A percentile compares a stretch with the other conserved stretches of the same genome.
Conservation (phyloP, 2,888 invertebrate genomes). For the Scelioninae gen. 1 region DNA sequence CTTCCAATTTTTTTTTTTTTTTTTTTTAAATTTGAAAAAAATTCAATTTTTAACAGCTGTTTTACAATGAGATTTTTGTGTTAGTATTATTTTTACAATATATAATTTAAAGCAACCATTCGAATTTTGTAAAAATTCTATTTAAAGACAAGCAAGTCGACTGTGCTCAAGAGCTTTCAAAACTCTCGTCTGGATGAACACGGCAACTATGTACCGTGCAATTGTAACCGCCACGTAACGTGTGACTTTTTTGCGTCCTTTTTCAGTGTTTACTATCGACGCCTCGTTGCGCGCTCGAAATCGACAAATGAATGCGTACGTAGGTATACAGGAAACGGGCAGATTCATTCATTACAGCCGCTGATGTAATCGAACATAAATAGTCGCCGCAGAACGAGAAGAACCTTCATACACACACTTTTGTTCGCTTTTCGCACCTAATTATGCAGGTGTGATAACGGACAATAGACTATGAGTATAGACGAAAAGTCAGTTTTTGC, state of each 20-base stretch:
- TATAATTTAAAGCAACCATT: too few species aligned
- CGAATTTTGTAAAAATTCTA: too few species aligned
- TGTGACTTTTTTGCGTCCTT: constrained; percentile 48
- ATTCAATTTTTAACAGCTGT: too few species aligned
- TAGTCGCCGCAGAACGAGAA: constrained; percentile 25
- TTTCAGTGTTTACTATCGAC: constrained; percentile 47
- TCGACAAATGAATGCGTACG: constrained; percentile 41
- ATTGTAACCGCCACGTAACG: constrained; percentile 41
- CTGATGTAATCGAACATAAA: constrained; percentile 63
- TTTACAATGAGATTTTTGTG: too few species aligned
- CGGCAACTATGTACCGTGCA: too few species aligned
- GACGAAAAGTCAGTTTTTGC: too few species aligned
- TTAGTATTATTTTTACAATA: too few species aligned
- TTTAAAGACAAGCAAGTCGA: too few species aligned
- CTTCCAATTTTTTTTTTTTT: too few species aligned
- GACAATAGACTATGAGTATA: background rate
- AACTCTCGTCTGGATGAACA: too few species aligned
- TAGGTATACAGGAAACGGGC: constrained; percentile 58
- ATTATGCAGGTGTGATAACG: constrained; percentile 43
- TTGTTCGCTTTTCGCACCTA: background rate
- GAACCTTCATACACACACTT: constrained; percentile 29
- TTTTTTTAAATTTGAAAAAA: too few species aligned
- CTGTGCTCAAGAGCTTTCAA: too few species aligned
- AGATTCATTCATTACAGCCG: constrained; percentile 43
- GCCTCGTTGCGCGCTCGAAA: constrained; percentile 50